phyloP scores from a whole-genome alignment of 2,888 invertebrate genomes.

The Athalia cordata region DNA sequence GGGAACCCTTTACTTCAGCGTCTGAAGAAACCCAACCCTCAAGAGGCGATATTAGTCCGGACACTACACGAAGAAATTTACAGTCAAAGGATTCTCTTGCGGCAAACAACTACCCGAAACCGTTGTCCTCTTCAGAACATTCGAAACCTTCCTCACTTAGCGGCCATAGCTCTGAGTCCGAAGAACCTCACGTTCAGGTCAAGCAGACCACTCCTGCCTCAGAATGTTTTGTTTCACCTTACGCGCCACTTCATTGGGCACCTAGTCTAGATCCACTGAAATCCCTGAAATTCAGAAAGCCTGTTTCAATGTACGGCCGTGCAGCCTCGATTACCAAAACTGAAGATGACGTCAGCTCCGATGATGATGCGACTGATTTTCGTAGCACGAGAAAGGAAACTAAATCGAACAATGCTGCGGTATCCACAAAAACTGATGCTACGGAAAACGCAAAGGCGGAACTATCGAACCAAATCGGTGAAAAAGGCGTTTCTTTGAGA shows the following conservation, averaged over 20 bases:
- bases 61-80: conserved; percentile 29
- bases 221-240: conserved; percentile 66
- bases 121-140: conserved; percentile 57
- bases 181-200: conserved; percentile 53
- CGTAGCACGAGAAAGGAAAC: conserved; percentile 8
- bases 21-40: conserved; percentile 27
- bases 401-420: conserved; percentile 7
- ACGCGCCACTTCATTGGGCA: conserved; percentile 62
- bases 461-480: not conserved
- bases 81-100: conserved; percentile 47
- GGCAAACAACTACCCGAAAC: conserved; percentile 49
- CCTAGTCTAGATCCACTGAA: conserved; percentile 67
- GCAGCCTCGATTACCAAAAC: conserved; percentile 25
- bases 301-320: conserved; percentile 41
- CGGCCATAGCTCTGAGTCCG: conserved; percentile 58
- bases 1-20: conserved; percentile 14
- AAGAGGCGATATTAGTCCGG: not conserved
- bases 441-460: not conserved
- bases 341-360: conserved; percentile 11
- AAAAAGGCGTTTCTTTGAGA: not conserved
- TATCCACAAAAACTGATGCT: not conserved
- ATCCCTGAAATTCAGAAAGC: conserved; percentile 58
- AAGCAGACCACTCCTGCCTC: conserved; percentile 52
- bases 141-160: conserved; percentile 53
- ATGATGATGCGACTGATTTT: conserved; percentile 38